phyloP scores from a whole-genome alignment of 2,888 invertebrate genomes.

The Erynnis tages region DNA sequence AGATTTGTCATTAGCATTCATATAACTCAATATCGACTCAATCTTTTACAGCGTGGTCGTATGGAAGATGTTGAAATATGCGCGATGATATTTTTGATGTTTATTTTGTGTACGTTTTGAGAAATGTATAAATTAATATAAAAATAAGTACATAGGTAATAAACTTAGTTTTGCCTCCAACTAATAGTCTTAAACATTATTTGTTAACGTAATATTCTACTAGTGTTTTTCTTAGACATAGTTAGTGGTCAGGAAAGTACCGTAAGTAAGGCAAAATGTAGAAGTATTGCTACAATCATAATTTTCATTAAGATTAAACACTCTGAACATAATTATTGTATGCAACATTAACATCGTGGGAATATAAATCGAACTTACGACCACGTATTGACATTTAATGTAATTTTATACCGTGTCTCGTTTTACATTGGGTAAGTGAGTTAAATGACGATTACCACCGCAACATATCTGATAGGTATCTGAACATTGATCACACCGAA shows the following conservation, averaged over 20 bases:
- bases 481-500: no score
- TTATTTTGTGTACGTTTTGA: no score
- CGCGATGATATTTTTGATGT: no score
- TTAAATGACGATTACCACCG: not conserved
- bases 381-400: slow-evolving; percentile 12
- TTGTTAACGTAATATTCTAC: no score
- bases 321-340: slow-evolving; percentile 1
- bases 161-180: no score
- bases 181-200: no score
- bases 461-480: not conserved
- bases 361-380: slow-evolving; percentile 7
- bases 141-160: no score
- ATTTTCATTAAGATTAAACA: slow-evolving; percentile 7
- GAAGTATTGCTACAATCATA: not conserved
- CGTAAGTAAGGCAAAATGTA: not conserved
- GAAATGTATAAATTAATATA: no score
- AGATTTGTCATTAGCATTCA: slow-evolving; percentile 22
- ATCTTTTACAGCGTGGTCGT: not conserved
- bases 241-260: not conserved
- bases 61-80: no score
- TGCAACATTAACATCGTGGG: slow-evolving; percentile 12
- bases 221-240: not conserved
- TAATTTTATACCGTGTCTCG: slow-evolving; percentile 7
- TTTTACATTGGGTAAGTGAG: slow-evolving; percentile 3
- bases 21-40: slow-evolving; percentile 12